Evolutionary conservation across 2,888 invertebrate genomes (phyloP), one percentile per base, ranked within the genome.

Genomic region (Cheilosia soror): DNA sequence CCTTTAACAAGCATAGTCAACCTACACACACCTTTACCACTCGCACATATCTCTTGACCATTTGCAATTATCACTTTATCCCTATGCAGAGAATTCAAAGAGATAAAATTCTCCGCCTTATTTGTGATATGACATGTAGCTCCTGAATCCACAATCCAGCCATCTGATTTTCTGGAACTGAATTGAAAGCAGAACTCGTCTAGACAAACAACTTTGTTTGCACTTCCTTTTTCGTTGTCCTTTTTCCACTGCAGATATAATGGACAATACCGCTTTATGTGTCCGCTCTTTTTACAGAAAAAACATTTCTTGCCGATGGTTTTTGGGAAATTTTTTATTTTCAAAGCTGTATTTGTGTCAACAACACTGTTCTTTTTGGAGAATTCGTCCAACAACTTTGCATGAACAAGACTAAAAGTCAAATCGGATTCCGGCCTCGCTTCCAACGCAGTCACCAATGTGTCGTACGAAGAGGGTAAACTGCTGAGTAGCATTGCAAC

Each of bases 141-240:
- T 5, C 87, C 87, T 2, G 87, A 87, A 69, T 87, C 86, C 1
- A 88, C 37, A 0, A 88, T 72, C 87, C 87, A 88, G 20, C 75
- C 85, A n/a, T 37, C 53, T 13, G 47, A 53, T 51, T 1, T 4
- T 31, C 20, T 42, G 3, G 20, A 49, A 33, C 13, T 44, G 13
- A 44, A 62, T 15, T 31, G 42, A 13, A 62, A 47, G 42, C 62
- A 47, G 15, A 62, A 62, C 4, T 62, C 47, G 3, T 47, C 49
- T 25, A 29, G 25, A 11, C 33, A 49, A 20, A 31, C 20, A 5
- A 65, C 33, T 0, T 51, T 65, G 25, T 49, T 60, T 6, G 40
- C 60, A 44, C 33, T n/a, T 27, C 42, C 44, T 42, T 44, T 33
- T 47, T 47, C 6, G 7, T 42, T 25, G n/a, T 27, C 42, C 44